Evolutionary conservation across 2,888 invertebrate genomes (phyloP), one percentile per base, ranked within the genome.

Genomic region (Hydroisotoma schaefferi): DNA sequence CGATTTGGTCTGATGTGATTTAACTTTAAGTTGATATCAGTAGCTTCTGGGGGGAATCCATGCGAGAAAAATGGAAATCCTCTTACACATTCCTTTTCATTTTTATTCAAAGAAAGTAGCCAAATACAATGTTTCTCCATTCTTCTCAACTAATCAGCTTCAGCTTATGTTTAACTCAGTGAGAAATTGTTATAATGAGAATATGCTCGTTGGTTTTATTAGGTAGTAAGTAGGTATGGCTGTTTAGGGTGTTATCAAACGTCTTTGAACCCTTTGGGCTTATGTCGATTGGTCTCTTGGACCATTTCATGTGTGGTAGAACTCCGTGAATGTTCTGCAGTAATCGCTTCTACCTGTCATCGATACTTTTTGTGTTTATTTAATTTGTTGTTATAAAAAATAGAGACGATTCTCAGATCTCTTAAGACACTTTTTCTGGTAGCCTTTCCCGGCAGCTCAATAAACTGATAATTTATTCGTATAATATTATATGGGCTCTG

Each of bases 21-120:
- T 46, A 25, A 46, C 46, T 46, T 33, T 23, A 25, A 25, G 46
- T 46, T 46, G 46, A 46, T 23, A 46, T 46, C 46, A 8, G 12
- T 15, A 20, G 20, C 5, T 8, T 4, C n/a, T 22, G 5, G 46
- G 15, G 23, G 23, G 23, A 49, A 49, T 49, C 49, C 49, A 49
- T 49, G 49, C 49, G 29, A 49, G 49, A 49, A 49, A 49, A 49
- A 49, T 49, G 49, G 28, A 49, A 55, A 27, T 28, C 46, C 28
- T 55, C 25, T 28, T 54, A n/a, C 18, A 20, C 12, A 23, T 47
- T 37, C 46, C 52, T 59, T 63, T 67, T 63, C 63, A 61, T 63
- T 67, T 60, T 59, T 59, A 52, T 61, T 67, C 52, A 57, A 67
- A 64, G 67, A 67, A 67, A 67, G 67, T 64, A n/a, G n/a, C n/a